Conservation (phyloP, 2,113 vertebrate genomes). For the Cebidichthys violaceus region DNA sequence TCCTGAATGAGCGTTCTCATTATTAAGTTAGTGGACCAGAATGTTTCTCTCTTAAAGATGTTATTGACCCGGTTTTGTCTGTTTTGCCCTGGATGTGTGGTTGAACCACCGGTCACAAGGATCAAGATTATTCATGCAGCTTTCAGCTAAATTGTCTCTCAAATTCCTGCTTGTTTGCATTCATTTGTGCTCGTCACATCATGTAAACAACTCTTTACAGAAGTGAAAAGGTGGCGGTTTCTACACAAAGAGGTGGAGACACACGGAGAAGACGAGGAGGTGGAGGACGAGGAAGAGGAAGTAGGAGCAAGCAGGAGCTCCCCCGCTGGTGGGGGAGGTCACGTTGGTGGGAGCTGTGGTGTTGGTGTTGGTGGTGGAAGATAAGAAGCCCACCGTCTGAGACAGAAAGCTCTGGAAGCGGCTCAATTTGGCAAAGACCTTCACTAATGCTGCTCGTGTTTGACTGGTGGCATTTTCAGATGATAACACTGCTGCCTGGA, state of each 20-base stretch:
- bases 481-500: slow-evolving; percentile 60
- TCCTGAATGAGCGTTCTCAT: no score
- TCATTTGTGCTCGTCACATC: slow-evolving; percentile 33
- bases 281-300: not conserved
- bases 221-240: not conserved
- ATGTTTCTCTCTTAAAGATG: no score
- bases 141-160: not conserved
- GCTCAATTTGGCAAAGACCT: slow-evolving; percentile 12
- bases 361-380: not conserved
- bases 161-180: not conserved
- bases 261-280: not conserved
- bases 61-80: no score
- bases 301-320: not conserved
- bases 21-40: no score
- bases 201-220: slow-evolving; percentile 15
- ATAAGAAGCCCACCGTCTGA: slow-evolving; percentile 20
- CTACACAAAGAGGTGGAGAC: slow-evolving; percentile 20
- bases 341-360: not conserved
- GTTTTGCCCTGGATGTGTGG: not conserved
- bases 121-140: not conserved
- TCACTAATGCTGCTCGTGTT: not conserved
- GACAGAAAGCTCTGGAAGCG: not conserved
- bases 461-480: accelerated
- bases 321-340: not conserved
- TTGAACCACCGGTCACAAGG: no score